Evolutionary conservation across 1,140 invertebrate species (phyloP).

Genomic region (Caenorhabditis briggsae): DNA sequence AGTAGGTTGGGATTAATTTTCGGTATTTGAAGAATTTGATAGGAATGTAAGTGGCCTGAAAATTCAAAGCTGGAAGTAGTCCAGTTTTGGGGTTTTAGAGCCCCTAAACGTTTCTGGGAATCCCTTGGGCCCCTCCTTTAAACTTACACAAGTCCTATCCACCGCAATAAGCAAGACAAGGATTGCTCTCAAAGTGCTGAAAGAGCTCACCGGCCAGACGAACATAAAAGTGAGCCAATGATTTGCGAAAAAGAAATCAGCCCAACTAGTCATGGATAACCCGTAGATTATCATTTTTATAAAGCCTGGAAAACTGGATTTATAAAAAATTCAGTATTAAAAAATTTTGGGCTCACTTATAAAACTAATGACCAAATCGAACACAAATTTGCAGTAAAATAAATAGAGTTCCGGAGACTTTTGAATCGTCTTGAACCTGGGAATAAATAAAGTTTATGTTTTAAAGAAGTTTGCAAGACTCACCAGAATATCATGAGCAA

Average conservation of each 20-base stretch:
- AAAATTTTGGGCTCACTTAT: not conserved
- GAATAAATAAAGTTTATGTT: too few relatives aligned
- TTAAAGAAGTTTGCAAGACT: too few relatives aligned
- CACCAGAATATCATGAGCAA: too few relatives aligned
- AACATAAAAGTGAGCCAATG: not conserved
- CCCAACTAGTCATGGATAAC: not conserved
- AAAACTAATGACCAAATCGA: not conserved
- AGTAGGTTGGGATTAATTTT: not conserved
- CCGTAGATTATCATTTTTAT: not conserved
- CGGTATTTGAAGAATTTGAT: not conserved
- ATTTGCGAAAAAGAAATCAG: not conserved
- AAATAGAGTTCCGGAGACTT: not conserved
- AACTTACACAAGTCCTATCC: not conserved
- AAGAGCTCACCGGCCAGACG: not conserved
- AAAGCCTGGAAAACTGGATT: not conserved
- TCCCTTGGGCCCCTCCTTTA: too few relatives aligned
- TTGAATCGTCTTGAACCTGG: not conserved
- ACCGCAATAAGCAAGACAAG: not conserved
- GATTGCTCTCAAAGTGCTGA: not conserved
- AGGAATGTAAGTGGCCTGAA: not conserved
- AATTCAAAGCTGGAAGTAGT: not conserved
- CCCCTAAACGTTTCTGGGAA: too few relatives aligned
- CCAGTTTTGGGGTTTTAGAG: too few relatives aligned
- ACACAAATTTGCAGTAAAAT: not conserved
- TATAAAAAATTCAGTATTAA: too few relatives aligned